Percentiles rank a stretch among this genome's conserved stretches.
Evolutionary conservation across 2,113 vertebrate species (phyloP).

Genomic region (Leptobrachium ailaonicum): DNA sequence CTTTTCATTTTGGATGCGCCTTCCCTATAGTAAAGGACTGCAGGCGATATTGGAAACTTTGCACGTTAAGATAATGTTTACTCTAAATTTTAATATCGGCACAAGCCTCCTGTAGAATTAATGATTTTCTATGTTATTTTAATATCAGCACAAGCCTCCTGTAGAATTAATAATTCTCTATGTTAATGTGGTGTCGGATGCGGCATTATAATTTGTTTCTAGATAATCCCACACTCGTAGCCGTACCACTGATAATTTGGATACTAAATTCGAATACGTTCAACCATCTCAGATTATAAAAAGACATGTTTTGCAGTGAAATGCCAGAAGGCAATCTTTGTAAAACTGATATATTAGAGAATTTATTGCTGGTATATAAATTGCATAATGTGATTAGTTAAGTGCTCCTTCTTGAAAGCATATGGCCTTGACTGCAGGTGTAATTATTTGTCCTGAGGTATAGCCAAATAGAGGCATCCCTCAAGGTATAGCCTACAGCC

Average conservation of each 20-base stretch:
- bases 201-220: background rate
- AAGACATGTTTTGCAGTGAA: background rate
- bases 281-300: background rate
- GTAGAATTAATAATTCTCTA: too few relatives aligned
- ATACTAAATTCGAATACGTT: background rate
- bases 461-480: conserved; percentile 27
- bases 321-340: conserved; percentile 22
- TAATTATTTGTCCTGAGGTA: conserved; percentile 31
- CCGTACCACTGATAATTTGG: background rate
- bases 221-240: background rate
- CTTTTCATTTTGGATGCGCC: too few relatives aligned
- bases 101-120: too few relatives aligned
- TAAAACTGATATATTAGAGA: conserved; percentile 9
- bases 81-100: too few relatives aligned
- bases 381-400: conserved; percentile 34
- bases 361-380: conserved; percentile 18
- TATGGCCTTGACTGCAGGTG: conserved; percentile 32
- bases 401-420: conserved; percentile 26
- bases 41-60: too few relatives aligned
- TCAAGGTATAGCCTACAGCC: conserved; percentile 25
- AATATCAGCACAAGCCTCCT: background rate
- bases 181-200: background rate
- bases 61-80: too few relatives aligned
- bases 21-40: too few relatives aligned
- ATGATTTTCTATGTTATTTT: too few relatives aligned